Conservation (phyloP, 1,140 invertebrate genomes). For the Laupala kohalensis region DNA sequence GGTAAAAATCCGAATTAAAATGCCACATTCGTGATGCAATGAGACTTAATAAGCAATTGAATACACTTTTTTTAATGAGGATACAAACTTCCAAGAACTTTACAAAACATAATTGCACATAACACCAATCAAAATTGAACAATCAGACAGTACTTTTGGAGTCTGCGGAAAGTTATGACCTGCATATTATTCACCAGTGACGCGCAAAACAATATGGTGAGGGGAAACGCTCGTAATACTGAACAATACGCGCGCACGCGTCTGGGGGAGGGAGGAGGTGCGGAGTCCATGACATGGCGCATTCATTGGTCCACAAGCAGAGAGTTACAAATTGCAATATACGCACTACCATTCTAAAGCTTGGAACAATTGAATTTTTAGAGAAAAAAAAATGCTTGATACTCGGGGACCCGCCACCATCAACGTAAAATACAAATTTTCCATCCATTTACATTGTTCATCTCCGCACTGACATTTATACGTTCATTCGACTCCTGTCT, state of each 20-base stretch:
- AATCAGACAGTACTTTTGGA: too few species aligned
- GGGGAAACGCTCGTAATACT: neutral
- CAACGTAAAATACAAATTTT: neutral
- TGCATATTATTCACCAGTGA: neutral
- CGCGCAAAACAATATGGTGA: neutral
- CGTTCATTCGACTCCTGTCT: too few species aligned
- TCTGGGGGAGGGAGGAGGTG: neutral
- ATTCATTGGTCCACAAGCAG: neutral
- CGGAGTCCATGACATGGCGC: neutral
- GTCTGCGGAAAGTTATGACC: neutral
- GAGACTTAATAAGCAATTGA: too few species aligned
- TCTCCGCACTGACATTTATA: neutral
- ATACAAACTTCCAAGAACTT: too few species aligned
- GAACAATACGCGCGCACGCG: neutral
- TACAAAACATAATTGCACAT: too few species aligned
- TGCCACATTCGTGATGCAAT: too few species aligned
- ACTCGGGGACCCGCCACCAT: neutral
- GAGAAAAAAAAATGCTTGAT: neutral
- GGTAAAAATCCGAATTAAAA: too few species aligned
- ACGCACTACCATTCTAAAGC: neutral
- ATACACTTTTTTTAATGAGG: too few species aligned
- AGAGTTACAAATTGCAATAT: neutral
- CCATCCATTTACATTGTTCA: neutral
- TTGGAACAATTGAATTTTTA: neutral
- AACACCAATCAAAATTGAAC: too few species aligned